Percentiles rank a stretch among this genome's conserved stretches.
These are phyloP conservation scores for Daboia siamensis DNA, from an alignment of 2,113 vertebrate genomes.

Conservation along the genomic window DNA sequence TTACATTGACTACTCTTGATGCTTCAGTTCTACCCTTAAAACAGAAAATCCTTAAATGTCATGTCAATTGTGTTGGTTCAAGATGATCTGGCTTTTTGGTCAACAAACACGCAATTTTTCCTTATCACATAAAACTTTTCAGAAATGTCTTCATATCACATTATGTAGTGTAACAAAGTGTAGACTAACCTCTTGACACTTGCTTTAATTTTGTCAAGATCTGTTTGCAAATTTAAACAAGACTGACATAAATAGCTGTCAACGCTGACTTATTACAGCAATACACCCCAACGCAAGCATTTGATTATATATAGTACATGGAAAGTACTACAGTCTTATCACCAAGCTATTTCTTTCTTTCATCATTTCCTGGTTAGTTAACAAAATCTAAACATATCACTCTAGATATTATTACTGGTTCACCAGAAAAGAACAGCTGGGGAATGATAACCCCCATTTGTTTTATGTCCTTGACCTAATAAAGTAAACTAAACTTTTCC, in stretches of 20 bases:
- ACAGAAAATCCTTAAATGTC: neutral
- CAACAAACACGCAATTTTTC: neutral
- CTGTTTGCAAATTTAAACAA: slow-evolving; percentile 63
- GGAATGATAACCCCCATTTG: slow-evolving; percentile 19
- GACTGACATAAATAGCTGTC: slow-evolving; percentile 61
- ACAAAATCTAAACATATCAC: slow-evolving; percentile 37
- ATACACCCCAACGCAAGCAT: slow-evolving; percentile 41
- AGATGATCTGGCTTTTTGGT: slow-evolving; percentile 15
- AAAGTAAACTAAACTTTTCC: neutral
- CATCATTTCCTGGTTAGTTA: slow-evolving; percentile 24
- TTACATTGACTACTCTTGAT: neutral
- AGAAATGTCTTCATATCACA: slow-evolving; percentile 46
- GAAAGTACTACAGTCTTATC: slow-evolving; percentile 46
- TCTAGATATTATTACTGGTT: slow-evolving; percentile 36
- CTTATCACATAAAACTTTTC: slow-evolving; percentile 42
- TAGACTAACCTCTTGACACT: slow-evolving; percentile 59
- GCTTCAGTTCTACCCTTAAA: neutral
- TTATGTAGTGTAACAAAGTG: slow-evolving; percentile 45
- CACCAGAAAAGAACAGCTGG: slow-evolving; percentile 34
- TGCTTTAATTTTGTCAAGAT: slow-evolving; percentile 63
- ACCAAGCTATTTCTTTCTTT: slow-evolving; percentile 43
- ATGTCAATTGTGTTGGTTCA: slow-evolving; percentile 22
- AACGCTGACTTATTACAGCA: slow-evolving; percentile 57
- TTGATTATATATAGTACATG: slow-evolving; percentile 30
- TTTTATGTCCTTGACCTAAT: slow-evolving; percentile 20